Percentiles rank a stretch among this genome's conserved stretches.
phyloP scores from a whole-genome alignment of 2,797 vertebrate genomes.

The Perodicticus potto region DNA sequence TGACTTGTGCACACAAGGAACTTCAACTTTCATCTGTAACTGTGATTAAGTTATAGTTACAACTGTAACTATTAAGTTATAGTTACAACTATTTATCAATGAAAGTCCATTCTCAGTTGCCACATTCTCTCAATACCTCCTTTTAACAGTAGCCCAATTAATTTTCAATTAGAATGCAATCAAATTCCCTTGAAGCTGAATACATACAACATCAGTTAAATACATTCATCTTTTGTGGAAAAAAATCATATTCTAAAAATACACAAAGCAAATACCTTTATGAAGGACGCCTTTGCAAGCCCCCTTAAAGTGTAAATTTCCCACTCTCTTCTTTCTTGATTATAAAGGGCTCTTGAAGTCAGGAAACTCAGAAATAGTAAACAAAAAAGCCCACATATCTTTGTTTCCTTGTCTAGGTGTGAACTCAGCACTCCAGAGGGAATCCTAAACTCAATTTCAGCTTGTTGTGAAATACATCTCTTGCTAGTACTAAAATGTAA shows the following conservation, averaged over 20 bases:
- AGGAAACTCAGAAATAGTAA: background rate
- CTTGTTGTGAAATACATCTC: background rate
- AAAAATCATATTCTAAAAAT: conserved; percentile 7
- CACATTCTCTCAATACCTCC: background rate
- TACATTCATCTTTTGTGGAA: background rate
- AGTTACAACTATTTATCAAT: background rate
- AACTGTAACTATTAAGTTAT: background rate
- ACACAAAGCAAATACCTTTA: background rate
- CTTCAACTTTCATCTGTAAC: background rate
- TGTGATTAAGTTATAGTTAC: too few species aligned
- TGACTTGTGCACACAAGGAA: background rate
- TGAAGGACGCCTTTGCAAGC: background rate
- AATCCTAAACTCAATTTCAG: background rate
- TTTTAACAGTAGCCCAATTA: background rate
- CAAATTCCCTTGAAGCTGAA: background rate
- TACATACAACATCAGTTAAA: background rate
- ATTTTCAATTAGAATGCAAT: background rate
- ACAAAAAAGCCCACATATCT: background rate
- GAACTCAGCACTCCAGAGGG: background rate
- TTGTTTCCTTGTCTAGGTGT: background rate
- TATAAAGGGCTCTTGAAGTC: background rate
- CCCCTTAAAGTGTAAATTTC: background rate
- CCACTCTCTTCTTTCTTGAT: background rate
- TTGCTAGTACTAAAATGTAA: background rate
- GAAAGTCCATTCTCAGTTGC: background rate